These are phyloP conservation scores for Cynoglossus semilaevis DNA, from an alignment of 2,113 vertebrate genomes.

Conservation along the genomic window DNA sequence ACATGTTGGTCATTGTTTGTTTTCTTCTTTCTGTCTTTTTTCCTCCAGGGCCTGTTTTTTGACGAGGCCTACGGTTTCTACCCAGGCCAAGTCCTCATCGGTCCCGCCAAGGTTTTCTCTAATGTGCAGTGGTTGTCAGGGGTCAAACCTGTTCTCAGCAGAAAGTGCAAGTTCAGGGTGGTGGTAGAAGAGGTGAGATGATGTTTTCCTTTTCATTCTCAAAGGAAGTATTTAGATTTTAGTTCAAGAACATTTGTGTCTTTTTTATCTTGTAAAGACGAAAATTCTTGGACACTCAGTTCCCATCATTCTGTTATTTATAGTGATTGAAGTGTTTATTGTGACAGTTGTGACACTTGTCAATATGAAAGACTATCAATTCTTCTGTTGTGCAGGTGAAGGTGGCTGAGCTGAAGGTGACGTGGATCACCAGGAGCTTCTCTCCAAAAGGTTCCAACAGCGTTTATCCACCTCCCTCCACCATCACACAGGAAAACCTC, in stretches of 20 bases:
- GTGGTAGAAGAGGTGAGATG: constrained; percentile 91
- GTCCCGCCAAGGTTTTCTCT: constrained; percentile 95
- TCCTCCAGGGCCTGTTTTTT: constrained; percentile 91
- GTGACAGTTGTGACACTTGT: no score
- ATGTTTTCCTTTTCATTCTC: background rate
- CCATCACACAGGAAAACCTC: constrained; percentile 92
- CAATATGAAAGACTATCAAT: no score
- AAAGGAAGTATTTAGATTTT: no score
- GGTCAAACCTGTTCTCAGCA: constrained; percentile 95
- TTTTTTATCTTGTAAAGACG: no score
- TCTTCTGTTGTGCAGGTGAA: constrained; percentile 81
- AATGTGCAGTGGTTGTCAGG: constrained; percentile 97
- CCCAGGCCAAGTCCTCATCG: constrained; percentile 95
- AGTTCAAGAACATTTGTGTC: no score
- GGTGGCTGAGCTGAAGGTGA: constrained; percentile 93
- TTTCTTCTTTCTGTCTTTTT: background rate
- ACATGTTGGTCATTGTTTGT: background rate
- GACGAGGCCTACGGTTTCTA: constrained; percentile 98
- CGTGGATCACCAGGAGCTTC: constrained; percentile 99
- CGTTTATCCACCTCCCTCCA: constrained; percentile 89
- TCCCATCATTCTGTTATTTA: no score
- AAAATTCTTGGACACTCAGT: no score
- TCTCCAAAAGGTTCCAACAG: constrained; percentile 94
- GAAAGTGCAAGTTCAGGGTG: constrained; percentile 97
- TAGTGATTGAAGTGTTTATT: no score